Conservation (phyloP, 2,797 vertebrate genomes). For the Typhlichthys eigenmanni region DNA sequence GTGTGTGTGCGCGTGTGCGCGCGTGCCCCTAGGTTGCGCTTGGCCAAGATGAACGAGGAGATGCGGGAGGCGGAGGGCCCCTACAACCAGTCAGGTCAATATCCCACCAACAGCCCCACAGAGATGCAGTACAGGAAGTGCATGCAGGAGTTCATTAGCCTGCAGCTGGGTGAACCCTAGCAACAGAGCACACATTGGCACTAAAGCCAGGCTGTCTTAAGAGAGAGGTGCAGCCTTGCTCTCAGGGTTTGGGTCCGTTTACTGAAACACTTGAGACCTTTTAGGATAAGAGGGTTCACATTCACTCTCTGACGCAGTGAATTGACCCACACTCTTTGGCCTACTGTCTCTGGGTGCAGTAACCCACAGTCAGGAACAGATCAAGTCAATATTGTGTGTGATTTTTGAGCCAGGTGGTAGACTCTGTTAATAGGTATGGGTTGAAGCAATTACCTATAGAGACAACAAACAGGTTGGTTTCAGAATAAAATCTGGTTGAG, state of each 20-base stretch:
- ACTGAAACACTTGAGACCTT: conserved; percentile 12
- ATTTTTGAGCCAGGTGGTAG: conserved; percentile 20
- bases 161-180: conserved; percentile 87
- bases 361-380: conserved; percentile 11
- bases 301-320: conserved; percentile 9
- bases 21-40: conserved; percentile 82
- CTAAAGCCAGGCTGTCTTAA: conserved; percentile 6
- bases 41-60: conserved; percentile 99
- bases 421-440: conserved; percentile 1
- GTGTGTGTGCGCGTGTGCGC: too few species aligned
- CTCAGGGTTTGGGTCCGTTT: conserved; percentile 32
- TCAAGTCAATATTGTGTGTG: conserved; percentile 17
- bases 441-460: too few species aligned
- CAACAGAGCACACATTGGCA: conserved; percentile 24
- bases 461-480: neutral
- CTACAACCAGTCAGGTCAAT: conserved; percentile 98
- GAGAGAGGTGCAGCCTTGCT: conserved; percentile 13
- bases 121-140: conserved; percentile 98
- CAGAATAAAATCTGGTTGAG: conserved; percentile 28
- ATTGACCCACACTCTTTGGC: conserved; percentile 33
- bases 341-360: conserved; percentile 13
- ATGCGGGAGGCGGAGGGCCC: conserved; percentile 97
- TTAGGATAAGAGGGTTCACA: neutral
- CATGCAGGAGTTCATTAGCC: conserved; percentile 96
- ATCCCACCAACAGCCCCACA: conserved; percentile 91